phyloP scores from a whole-genome alignment of 2,113 vertebrate genomes.

The Limnothrissa miodon region DNA sequence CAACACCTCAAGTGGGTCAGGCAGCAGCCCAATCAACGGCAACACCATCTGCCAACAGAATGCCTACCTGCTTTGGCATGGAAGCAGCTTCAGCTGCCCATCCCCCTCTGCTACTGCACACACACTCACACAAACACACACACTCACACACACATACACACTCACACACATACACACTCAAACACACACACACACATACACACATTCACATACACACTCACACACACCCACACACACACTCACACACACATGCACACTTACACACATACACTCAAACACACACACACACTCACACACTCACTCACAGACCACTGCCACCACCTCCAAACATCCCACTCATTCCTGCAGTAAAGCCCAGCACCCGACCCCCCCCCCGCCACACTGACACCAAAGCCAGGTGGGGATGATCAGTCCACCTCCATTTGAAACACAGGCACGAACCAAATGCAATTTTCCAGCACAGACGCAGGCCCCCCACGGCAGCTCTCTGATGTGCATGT shows the following conservation, averaged over 20 bases:
- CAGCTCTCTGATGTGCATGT: background rate
- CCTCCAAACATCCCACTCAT: conserved; percentile 39
- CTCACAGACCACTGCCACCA: background rate
- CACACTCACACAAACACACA: background rate
- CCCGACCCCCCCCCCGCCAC: conserved; percentile 29
- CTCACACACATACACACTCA: background rate
- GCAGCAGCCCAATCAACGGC: background rate
- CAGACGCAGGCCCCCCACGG: background rate
- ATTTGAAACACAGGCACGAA: conserved; percentile 23
- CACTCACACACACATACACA: background rate
- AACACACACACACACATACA: background rate
- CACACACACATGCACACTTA: background rate
- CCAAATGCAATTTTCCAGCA: background rate
- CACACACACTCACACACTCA: background rate
- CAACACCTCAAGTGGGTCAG: background rate
- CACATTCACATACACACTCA: background rate
- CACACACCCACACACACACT: background rate
- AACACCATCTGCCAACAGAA: background rate
- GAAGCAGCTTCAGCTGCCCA: background rate
- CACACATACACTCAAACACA: background rate
- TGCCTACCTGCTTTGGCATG: background rate
- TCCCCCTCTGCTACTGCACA: background rate
- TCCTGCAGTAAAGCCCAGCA: conserved; percentile 24
- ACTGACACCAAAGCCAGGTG: conserved; percentile 39
- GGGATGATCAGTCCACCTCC: conserved; percentile 29